Base-by-base conservation (phyloP, 1,140 invertebrate species). In the Drosophila teissieri region DNA sequence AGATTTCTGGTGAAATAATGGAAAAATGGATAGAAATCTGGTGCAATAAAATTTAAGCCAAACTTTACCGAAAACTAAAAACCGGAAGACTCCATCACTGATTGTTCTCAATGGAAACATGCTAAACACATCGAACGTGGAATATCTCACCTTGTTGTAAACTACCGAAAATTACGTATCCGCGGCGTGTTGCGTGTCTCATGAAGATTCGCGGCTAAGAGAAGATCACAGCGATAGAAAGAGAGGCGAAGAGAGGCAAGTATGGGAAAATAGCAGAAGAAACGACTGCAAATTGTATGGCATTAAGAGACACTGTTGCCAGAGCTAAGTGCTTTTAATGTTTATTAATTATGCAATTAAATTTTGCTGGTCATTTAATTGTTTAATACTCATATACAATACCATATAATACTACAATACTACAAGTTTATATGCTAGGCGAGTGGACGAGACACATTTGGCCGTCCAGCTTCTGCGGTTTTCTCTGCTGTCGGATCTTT, bases 291-390 rank as follows among this genome's bases (percentile, higher is more conserved):
- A 86, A 86, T 86, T 86, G 79, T 79, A 88, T 88, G 70, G 75
- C 74, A 88, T 86, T 82, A 77, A 76, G 68, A 80, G 80, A 73
- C 51, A 62, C 79, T 80, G 79, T 72, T 86, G 83, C 83, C 69
- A 75, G 78, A 86, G 69, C 76, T 88, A 88, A 88, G 84, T 88
- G 84, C 84, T 88, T 89, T 89, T 88, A 88, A 88, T 88, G 84
- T 88, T 88, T 88, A 88, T 88, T 88, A 88, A 88, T 88, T 88
- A 89, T 88, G 84, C 84, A 88, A 83, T 88, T 88, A 88, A 88
- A 80, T 80, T 78, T 83, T 78, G 81, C 80, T 79, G 79, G 83
- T 65, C 83, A 88, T 80, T 86, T 86, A 88, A 86, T 86, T 86
- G 82, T 86, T 76, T 78, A 75, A 78, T 80, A 84, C 65, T 78